These are phyloP conservation scores for Potamilus streckersoni DNA, from an alignment of 1,140 invertebrate species.

Conservation along the genomic window DNA sequence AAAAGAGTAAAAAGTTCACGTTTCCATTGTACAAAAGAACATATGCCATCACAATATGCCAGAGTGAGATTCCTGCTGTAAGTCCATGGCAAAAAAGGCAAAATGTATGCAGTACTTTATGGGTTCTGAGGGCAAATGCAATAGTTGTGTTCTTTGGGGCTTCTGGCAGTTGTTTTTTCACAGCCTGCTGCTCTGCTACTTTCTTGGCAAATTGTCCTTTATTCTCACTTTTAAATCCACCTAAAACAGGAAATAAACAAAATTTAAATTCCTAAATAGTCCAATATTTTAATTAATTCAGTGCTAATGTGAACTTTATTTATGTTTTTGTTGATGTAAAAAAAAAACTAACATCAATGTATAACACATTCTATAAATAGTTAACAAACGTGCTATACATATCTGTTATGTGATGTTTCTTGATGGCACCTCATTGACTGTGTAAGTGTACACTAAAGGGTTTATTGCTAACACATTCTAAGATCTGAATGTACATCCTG, in stretches of 20 bases:
- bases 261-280: not conserved
- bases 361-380: not conserved
- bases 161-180: constrained; percentile 31
- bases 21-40: constrained; percentile 37
- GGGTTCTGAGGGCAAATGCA: constrained; percentile 54
- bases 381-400: not conserved
- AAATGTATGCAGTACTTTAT: constrained; percentile 50
- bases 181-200: constrained; percentile 41
- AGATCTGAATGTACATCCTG: too few relatives aligned
- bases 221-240: constrained; percentile 55
- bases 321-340: not conserved
- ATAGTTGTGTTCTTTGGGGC: constrained; percentile 48
- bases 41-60: constrained; percentile 57
- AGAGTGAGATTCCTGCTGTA: constrained; percentile 56
- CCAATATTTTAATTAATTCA: not conserved
- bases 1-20: constrained; percentile 55
- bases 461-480: too few relatives aligned
- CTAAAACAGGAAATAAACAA: constrained; percentile 33
- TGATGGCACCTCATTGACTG: too few relatives aligned
- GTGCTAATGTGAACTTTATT: not conserved
- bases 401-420: not conserved
- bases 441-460: too few relatives aligned
- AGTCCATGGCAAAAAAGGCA: constrained; percentile 61
- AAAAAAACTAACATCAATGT: constrained; percentile 2
- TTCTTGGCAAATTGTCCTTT: constrained; percentile 51